Base-by-base conservation (phyloP, 1,140 invertebrate species). In the Macrosteles quadrilineatus region DNA sequence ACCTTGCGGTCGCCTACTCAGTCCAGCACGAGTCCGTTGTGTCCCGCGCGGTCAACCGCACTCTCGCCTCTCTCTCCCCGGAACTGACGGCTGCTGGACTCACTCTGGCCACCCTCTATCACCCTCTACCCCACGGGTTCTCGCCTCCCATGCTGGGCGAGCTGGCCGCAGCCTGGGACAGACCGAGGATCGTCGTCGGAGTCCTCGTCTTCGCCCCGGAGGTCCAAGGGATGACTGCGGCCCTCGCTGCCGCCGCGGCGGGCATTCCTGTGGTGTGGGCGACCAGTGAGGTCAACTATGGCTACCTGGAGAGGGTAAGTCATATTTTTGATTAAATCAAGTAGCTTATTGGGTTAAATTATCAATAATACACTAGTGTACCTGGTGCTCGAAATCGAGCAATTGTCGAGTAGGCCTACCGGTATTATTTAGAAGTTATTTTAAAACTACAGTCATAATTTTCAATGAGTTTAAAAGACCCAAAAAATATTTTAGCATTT, bases 211-310 rank as follows among this genome's bases (percentile, higher is more conserved):
- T 73, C 36, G 69, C 67, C 29, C 29, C 63, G 17, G 65, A 65
- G 17, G 57, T 30, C 14, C 45, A 62, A 17, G 63, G 64, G 11
- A 31, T 65, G 23, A 69, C 36, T n/a, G 43, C 65, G 14, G 69
- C 69, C 6, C 30, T 73, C 17, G 69, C 72, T 17, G 63, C 69
- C 23, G 53, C 65, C 19, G 43, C 36, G 29, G 29, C 50, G n/a
- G 50, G 62, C 65, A 62, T 73, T 23, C 72, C 72, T n/a, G 69
- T 71, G 21, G 25, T 73, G n/a, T 73, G 72, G 72, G 50, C 67
- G 6, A 62, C 64, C 27, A 59, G 69, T 12, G 65, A 66, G 40
- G 45, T 70, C 36, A 40, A 59, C 19, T 17, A 65, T 40, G 70
- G 65, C 1, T 67, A 71, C 27, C 64, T 68, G n/a, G 50, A 45